These are phyloP conservation scores for Daktulosphaira vitifoliae DNA, from an alignment of 1,140 invertebrate genomes.

Conservation along the genomic window DNA sequence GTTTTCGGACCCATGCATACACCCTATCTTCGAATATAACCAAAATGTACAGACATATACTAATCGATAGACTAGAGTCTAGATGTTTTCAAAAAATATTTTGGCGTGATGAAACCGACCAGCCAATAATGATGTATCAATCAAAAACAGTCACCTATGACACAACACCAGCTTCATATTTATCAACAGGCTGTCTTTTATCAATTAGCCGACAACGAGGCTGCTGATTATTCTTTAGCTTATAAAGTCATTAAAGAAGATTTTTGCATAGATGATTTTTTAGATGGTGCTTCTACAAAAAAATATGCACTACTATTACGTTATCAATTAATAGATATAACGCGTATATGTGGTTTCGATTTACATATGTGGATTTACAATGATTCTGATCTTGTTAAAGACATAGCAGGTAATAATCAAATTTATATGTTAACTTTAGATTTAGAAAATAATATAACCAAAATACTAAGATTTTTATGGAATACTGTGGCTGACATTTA, in stretches of 20 bases:
- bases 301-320: too few relatives aligned
- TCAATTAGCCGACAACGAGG: conserved; percentile 42
- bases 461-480: too few relatives aligned
- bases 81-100: conserved; percentile 38
- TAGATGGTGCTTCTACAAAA: too few relatives aligned
- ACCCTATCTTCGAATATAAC: conserved; percentile 42
- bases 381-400: neutral
- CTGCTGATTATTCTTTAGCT: too few relatives aligned
- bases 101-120: conserved; percentile 37
- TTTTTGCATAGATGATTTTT: too few relatives aligned
- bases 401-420: too few relatives aligned
- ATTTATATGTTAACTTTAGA: too few relatives aligned
- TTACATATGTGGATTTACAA: conserved; percentile 39
- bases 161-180: conserved; percentile 39
- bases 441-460: too few relatives aligned
- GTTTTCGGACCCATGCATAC: conserved; percentile 39
- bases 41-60: conserved; percentile 44
- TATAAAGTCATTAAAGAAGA: conserved; percentile 34
- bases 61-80: conserved; percentile 39
- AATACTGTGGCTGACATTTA: neutral
- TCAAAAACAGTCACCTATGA: too few relatives aligned
- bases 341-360: conserved; percentile 36
- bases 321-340: conserved; percentile 36
- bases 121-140: too few relatives aligned
- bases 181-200: conserved; percentile 41